These are phyloP conservation scores for Euborellia annulipes DNA, from an alignment of 1,140 invertebrate genomes.

Conservation along the genomic window DNA sequence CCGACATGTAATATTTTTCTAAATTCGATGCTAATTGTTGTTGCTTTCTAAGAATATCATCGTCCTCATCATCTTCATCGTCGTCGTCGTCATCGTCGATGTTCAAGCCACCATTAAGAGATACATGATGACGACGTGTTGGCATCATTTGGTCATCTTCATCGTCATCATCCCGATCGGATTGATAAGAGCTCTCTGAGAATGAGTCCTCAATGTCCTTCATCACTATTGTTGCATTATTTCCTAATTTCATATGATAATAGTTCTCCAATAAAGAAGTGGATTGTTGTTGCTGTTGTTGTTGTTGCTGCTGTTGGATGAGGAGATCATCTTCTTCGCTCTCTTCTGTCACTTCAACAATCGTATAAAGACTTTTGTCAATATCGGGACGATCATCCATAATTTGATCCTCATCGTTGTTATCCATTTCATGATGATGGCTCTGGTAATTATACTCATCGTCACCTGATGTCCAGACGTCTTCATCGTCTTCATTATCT, in stretches of 20 bases:
- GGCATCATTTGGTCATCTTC: background rate
- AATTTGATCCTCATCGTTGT: constrained; percentile 52
- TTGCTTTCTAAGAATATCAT: too few species aligned
- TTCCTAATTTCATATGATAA: too few species aligned
- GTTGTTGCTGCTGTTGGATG: constrained; percentile 25
- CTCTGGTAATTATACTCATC: constrained; percentile 26
- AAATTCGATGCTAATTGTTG: constrained; percentile 53
- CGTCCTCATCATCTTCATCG: background rate
- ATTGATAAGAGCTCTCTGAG: too few species aligned
- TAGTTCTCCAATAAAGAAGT: too few species aligned
- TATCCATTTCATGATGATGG: constrained; percentile 36
- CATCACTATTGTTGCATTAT: too few species aligned
- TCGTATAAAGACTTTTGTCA: constrained; percentile 82
- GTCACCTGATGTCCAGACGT: constrained; percentile 31
- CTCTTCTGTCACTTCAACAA: constrained; percentile 85
- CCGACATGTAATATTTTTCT: constrained; percentile 56
- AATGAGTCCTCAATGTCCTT: too few species aligned
- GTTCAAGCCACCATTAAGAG: background rate
- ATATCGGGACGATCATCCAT: constrained; percentile 64
- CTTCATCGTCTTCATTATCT: constrained; percentile 32
- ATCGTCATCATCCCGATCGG: too few species aligned
- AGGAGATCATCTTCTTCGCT: constrained; percentile 60
- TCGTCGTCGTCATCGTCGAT: background rate
- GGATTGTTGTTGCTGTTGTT: constrained; percentile 9
- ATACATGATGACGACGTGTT: background rate